Conservation (phyloP, 2,888 invertebrate species). For the Idaea straminata region DNA sequence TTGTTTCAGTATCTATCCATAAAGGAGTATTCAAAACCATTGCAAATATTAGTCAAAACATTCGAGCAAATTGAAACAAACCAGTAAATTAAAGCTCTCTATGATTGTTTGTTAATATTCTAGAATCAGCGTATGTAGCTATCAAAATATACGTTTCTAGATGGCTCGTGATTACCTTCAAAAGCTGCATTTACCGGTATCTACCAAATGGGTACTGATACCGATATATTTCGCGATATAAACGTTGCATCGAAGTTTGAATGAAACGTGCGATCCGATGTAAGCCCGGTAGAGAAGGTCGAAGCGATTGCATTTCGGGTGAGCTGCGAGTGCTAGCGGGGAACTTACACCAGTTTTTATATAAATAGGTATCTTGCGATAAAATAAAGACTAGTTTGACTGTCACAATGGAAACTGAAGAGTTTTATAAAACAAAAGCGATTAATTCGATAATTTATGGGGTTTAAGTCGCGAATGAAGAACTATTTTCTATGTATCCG, state of each 20-base stretch:
- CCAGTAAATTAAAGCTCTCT: neutral
- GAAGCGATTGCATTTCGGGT: conserved; percentile 48
- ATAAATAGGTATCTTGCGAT: too few relatives aligned
- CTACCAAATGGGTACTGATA: neutral
- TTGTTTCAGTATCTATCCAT: too few relatives aligned
- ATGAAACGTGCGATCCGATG: conserved; percentile 42
- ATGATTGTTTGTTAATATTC: neutral
- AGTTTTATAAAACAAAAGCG: too few relatives aligned
- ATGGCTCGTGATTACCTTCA: neutral
- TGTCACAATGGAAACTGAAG: too few relatives aligned
- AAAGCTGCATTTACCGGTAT: conserved; percentile 31
- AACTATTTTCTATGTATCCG: too few relatives aligned
- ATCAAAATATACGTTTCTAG: neutral
- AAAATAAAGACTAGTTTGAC: too few relatives aligned
- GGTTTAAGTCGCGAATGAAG: too few relatives aligned
- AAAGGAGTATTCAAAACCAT: too few relatives aligned
- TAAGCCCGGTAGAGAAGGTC: conserved; percentile 55
- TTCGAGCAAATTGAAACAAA: too few relatives aligned
- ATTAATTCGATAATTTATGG: too few relatives aligned
- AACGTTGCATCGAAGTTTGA: conserved; percentile 32
- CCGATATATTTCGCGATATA: neutral
- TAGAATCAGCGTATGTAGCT: neutral
- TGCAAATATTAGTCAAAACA: too few relatives aligned
- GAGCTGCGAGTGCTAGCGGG: conserved; percentile 27
- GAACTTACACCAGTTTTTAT: neutral